Evolutionary conservation across 2,113 vertebrate species (phyloP).

Genomic region (Zosterops pallidus): DNA sequence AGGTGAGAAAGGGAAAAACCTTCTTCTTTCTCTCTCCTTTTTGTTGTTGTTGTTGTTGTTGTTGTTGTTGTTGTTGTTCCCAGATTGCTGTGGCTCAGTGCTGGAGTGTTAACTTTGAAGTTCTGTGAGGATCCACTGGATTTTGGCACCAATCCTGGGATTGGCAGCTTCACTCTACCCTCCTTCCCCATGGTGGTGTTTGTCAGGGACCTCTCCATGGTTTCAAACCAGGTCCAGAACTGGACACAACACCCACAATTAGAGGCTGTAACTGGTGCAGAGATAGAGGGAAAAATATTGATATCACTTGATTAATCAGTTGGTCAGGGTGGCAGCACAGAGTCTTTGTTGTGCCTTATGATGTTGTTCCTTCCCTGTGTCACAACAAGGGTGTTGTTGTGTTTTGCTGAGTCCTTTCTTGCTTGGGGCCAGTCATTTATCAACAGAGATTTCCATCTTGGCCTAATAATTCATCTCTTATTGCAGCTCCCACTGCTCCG

Average conservation of each 20-base stretch:
- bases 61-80: no score
- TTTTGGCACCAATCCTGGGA: neutral
- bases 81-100: neutral
- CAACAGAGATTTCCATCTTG: slow-evolving; percentile 65
- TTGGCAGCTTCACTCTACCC: neutral
- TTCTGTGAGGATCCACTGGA: neutral
- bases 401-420: slow-evolving; percentile 46
- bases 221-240: neutral
- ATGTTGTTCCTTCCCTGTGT: neutral
- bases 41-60: no score
- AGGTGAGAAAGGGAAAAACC: neutral
- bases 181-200: rapidly evolving
- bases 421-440: slow-evolving; percentile 58
- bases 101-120: neutral
- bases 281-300: neutral
- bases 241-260: neutral
- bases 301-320: neutral
- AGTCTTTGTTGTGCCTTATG: neutral
- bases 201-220: rapidly evolving
- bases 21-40: neutral
- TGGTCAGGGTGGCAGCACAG: neutral
- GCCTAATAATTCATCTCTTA: slow-evolving; percentile 61
- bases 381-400: neutral
- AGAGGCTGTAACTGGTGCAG: neutral
- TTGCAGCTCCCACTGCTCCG: slow-evolving; percentile 11